Conservation (phyloP, 2,888 invertebrate species). For the Agonum fuliginosum region DNA sequence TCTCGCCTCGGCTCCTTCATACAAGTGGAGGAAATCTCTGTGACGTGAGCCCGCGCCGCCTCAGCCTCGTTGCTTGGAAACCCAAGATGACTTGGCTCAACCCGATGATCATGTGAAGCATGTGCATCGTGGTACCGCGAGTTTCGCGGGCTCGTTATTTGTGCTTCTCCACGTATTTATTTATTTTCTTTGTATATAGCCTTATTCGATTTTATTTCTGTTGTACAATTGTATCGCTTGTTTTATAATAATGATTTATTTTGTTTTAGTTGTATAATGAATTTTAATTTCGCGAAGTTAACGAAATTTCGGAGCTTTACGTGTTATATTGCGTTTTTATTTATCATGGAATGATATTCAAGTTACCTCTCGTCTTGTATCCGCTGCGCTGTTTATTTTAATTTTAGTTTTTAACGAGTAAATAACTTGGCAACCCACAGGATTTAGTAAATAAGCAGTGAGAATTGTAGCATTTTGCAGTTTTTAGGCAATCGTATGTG, state of each 20-base stretch:
- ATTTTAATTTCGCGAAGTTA: conserved; percentile 13
- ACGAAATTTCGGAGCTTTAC: conserved; percentile 22
- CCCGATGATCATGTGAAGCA: conserved; percentile 6
- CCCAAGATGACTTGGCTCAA: conserved; percentile 1
- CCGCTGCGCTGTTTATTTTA: conserved; percentile 23
- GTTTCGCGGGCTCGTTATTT: conserved; percentile 10
- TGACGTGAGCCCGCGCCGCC: conserved; percentile 16
- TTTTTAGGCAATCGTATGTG: conserved; percentile 40
- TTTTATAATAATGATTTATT: conserved; percentile 9
- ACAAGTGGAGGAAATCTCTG: conserved; percentile 69
- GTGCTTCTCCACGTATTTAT: conserved; percentile 25
- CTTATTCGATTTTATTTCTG: conserved; percentile 34
- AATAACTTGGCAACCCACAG: conserved; percentile 35
- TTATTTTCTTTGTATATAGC: conserved; percentile 37
- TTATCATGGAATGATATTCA: conserved; percentile 27
- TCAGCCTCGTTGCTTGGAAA: background rate
- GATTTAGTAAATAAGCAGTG: conserved; percentile 30
- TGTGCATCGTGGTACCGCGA: conserved; percentile 4
- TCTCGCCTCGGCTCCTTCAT: conserved; percentile 75
- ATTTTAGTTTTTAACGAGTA: conserved; percentile 24
- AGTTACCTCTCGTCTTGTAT: conserved; percentile 25
- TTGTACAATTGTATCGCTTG: conserved; percentile 36
- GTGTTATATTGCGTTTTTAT: conserved; percentile 16
- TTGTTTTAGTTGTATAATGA: conserved; percentile 18
- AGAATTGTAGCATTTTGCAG: conserved; percentile 18